phyloP scores from a whole-genome alignment of 2,113 vertebrate species.

The Nibea coibor region DNA sequence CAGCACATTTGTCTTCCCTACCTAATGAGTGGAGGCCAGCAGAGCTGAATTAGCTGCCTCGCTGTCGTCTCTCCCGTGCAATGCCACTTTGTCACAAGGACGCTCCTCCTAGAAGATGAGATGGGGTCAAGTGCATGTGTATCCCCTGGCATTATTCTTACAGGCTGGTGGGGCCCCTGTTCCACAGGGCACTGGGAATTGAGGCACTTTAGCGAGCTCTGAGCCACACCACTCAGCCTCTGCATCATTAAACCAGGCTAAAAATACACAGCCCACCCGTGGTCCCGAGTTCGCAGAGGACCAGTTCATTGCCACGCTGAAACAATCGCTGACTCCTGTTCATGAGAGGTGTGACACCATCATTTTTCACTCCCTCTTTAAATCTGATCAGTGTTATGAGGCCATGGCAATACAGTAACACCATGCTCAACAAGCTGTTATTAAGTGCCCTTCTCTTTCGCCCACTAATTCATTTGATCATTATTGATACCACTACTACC shows the following conservation, averaged over 20 bases:
- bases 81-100: slow-evolving; percentile 74
- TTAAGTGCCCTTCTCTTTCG: slow-evolving; percentile 12
- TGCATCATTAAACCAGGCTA: slow-evolving; percentile 74
- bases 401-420: slow-evolving; percentile 2
- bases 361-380: slow-evolving; percentile 37
- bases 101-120: slow-evolving; percentile 66
- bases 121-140: slow-evolving; percentile 73
- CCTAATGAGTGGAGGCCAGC: slow-evolving; percentile 66
- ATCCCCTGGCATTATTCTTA: slow-evolving; percentile 63
- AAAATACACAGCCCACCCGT: slow-evolving; percentile 74
- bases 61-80: slow-evolving; percentile 50
- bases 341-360: slow-evolving; percentile 5
- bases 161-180: slow-evolving; percentile 46
- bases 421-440: slow-evolving; percentile 2
- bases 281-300: slow-evolving; percentile 41
- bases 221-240: slow-evolving; percentile 55
- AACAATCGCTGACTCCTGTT: slow-evolving; percentile 44
- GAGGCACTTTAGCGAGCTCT: slow-evolving; percentile 58
- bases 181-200: slow-evolving; percentile 43
- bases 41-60: slow-evolving; percentile 63
- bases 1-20: slow-evolving; percentile 62
- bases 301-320: slow-evolving; percentile 40
- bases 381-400: background rate
- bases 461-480: slow-evolving; percentile 7
- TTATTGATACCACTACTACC: slow-evolving; percentile 13